Percentiles rank a stretch among this genome's conserved stretches.
These are phyloP conservation scores for Mythimna lalbum DNA, from an alignment of 2,888 invertebrate genomes.

Conservation along the genomic window DNA sequence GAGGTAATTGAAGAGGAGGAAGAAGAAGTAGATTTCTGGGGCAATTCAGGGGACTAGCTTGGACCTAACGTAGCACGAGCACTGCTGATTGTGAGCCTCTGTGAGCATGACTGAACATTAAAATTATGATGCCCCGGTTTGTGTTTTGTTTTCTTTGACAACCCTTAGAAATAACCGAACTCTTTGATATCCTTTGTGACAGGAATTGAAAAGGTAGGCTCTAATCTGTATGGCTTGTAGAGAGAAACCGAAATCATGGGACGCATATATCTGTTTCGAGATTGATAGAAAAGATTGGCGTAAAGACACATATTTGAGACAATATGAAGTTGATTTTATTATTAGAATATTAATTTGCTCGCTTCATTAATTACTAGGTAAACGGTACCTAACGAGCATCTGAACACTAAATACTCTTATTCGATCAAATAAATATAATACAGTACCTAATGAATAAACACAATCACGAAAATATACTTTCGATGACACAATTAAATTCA, in stretches of 20 bases:
- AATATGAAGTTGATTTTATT: slow-evolving; percentile 50
- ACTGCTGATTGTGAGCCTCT: slow-evolving; percentile 76
- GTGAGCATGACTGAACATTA: slow-evolving; percentile 89
- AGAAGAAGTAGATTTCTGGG: slow-evolving; percentile 84
- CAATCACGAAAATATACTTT: slow-evolving; percentile 14
- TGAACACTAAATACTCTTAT: slow-evolving; percentile 14
- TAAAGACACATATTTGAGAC: slow-evolving; percentile 44
- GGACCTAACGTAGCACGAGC: slow-evolving; percentile 77
- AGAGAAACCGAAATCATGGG: slow-evolving; percentile 42
- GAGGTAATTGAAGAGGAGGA: slow-evolving; percentile 87
- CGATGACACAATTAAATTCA: slow-evolving; percentile 24
- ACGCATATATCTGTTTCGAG: slow-evolving; percentile 29
- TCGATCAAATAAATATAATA: background rate
- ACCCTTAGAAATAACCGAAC: slow-evolving; percentile 67
- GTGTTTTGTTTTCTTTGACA: slow-evolving; percentile 78
- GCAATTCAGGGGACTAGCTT: slow-evolving; percentile 83
- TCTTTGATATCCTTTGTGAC: slow-evolving; percentile 74
- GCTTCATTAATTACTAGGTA: slow-evolving; percentile 29
- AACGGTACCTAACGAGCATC: slow-evolving; percentile 8
- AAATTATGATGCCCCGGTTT: slow-evolving; percentile 80
- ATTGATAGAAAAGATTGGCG: slow-evolving; percentile 38
- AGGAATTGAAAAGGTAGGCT: slow-evolving; percentile 72
- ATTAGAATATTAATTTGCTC: slow-evolving; percentile 52
- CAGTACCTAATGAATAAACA: slow-evolving; percentile 38
- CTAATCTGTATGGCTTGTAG: slow-evolving; percentile 81